Conservation (phyloP, 2,888 invertebrate species). For the Myopa tessellatipennis region DNA sequence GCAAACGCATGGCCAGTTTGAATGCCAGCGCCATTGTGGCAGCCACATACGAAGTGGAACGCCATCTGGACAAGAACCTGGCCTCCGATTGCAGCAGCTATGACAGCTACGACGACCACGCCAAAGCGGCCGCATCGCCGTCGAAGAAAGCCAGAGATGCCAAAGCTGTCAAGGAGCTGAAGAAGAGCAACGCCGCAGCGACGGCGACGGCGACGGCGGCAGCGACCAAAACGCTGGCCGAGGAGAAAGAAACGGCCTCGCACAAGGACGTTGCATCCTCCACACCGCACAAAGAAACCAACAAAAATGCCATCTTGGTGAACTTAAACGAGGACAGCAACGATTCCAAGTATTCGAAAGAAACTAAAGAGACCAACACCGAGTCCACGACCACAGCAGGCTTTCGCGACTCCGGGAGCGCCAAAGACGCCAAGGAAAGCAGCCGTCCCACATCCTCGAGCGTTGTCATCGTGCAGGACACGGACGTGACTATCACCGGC, state of each 20-base stretch:
- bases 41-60: slow-evolving; percentile 82
- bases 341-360: slow-evolving; percentile 63
- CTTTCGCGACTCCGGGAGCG: slow-evolving; percentile 58
- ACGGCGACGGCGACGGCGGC: slow-evolving; percentile 29
- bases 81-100: slow-evolving; percentile 65
- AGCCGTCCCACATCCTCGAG: slow-evolving; percentile 69
- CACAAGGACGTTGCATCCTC: slow-evolving; percentile 39
- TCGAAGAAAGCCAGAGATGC: slow-evolving; percentile 48
- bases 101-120: slow-evolving; percentile 64
- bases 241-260: slow-evolving; percentile 41
- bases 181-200: slow-evolving; percentile 33
- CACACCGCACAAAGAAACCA: slow-evolving; percentile 44
- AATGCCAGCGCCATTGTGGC: slow-evolving; percentile 92
- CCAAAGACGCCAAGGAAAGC: slow-evolving; percentile 62
- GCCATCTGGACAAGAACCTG: slow-evolving; percentile 66
- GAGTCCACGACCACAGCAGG: slow-evolving; percentile 60
- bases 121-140: slow-evolving; percentile 59
- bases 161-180: slow-evolving; percentile 17
- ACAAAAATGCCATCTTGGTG: slow-evolving; percentile 33
- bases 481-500: slow-evolving; percentile 88
- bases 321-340: slow-evolving; percentile 61
- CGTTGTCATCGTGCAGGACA: slow-evolving; percentile 86
- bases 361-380: slow-evolving; percentile 63
- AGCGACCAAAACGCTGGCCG: not conserved
- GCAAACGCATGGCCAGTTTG: slow-evolving; percentile 90